Evolutionary conservation across 1,140 invertebrate genomes (phyloP), one percentile per base, ranked within the genome.

Genomic region (Arion vulgaris): DNA sequence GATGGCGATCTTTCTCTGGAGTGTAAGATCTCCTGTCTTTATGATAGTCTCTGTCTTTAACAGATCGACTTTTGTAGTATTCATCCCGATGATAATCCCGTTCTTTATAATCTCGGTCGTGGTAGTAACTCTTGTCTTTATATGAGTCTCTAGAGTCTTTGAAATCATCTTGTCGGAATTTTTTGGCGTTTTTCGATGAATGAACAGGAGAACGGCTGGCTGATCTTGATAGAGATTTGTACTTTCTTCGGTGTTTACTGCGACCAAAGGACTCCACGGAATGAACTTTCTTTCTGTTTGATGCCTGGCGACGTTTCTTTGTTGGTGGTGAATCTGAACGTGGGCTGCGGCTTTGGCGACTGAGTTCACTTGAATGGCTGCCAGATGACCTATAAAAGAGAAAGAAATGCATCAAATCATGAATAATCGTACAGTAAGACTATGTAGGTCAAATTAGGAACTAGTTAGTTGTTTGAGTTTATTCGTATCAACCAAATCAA

Each of bases 1-100:
- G 53, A 34, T 80, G 83, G 51, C 84, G 85, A 34, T 91, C 89
- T 41, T 88, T 88, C 15, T 85, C 86, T 66, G 88, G 86, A 39
- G 84, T 73, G 83, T 90, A 87, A 5, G 84, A 85, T 9, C 86
- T 86, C 38, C 86, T 87, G 19, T 88, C 86, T 62, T 86, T 86
- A 36, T 87, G 84, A 36, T 86, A 85, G 45, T 88, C 87, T 81
- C 88, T 89, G 45, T 87, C 81, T 73, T 83, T 83, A 0, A 77
- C 75, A 41, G 83, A 82, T 45, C 83, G 85, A 39, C 81, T 74
- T 77, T 85, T 86, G 38, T 87, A 83, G 51, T 85, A 85, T 81
- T 84, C 83, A 26, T 84, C 75, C 13, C 45, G 38, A 62, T 88
- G 82, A 53, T 76, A 79, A 41, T 83, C 81, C 41, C 78, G 84